Evolutionary conservation across 2,888 invertebrate species (phyloP).

Genomic region (Phalera bucephala): DNA sequence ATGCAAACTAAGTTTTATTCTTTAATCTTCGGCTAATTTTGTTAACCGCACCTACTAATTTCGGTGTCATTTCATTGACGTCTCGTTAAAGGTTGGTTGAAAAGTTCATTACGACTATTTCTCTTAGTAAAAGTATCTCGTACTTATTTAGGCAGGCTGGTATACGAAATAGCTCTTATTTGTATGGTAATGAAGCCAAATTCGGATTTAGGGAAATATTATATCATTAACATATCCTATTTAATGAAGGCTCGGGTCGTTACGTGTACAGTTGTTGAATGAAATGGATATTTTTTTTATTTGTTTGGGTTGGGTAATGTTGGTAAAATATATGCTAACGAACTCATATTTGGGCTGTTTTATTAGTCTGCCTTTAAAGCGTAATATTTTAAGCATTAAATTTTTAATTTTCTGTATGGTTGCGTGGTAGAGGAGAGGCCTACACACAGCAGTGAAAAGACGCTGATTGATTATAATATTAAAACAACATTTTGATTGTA

Average conservation of each 20-base stretch:
- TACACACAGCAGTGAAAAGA: too few species aligned
- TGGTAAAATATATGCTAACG: too few species aligned
- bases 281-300: background rate
- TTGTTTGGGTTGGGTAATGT: background rate
- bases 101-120: background rate
- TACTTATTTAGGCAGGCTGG: background rate
- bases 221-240: slow-evolving; percentile 3
- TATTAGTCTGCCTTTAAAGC: too few species aligned
- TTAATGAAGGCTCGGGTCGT: background rate
- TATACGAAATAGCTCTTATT: slow-evolving; percentile 7
- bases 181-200: slow-evolving; percentile 9
- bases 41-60: too few species aligned
- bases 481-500: too few species aligned
- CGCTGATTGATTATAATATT: too few species aligned
- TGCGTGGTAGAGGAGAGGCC: too few species aligned
- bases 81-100: background rate
- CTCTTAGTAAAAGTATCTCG: slow-evolving; percentile 8
- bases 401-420: too few species aligned
- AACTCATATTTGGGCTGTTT: too few species aligned
- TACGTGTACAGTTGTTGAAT: background rate
- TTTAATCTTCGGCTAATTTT: too few species aligned
- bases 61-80: background rate
- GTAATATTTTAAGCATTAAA: too few species aligned
- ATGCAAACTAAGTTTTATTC: too few species aligned
- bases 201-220: slow-evolving; percentile 10